Evolutionary conservation across 2,888 invertebrate genomes (phyloP).

Genomic region (Cetonia aurata): DNA sequence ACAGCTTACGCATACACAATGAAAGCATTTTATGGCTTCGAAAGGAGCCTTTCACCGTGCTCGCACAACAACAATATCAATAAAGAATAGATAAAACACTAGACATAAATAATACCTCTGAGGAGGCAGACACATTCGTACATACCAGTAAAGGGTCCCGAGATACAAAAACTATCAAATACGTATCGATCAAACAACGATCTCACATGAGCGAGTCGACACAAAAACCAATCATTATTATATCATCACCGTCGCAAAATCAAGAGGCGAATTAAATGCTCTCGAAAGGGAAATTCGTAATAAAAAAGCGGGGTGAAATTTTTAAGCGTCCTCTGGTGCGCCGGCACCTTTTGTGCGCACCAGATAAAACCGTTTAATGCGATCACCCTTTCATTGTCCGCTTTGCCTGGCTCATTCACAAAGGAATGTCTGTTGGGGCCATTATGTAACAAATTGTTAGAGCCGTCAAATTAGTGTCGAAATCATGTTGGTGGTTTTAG

Average conservation of each 20-base stretch:
- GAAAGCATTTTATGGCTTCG: neutral
- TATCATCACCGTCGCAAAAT: constrained; percentile 50
- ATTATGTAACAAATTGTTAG: constrained; percentile 65
- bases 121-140: constrained; percentile 15
- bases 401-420: constrained; percentile 51
- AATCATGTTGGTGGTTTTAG: constrained; percentile 51
- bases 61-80: constrained; percentile 20
- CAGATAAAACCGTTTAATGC: constrained; percentile 58
- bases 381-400: constrained; percentile 62
- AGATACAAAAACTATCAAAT: constrained; percentile 26
- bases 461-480: constrained; percentile 60
- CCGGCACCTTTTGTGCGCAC: constrained; percentile 60
- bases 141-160: neutral
- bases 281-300: constrained; percentile 12
- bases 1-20: constrained; percentile 3
- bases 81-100: constrained; percentile 20
- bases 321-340: constrained; percentile 59
- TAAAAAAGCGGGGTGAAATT: constrained; percentile 32
- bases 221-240: constrained; percentile 57
- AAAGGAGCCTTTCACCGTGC: constrained; percentile 4
- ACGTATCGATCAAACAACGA: constrained; percentile 51
- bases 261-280: constrained; percentile 38
- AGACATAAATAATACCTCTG: constrained; percentile 20
- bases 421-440: constrained; percentile 62
- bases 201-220: constrained; percentile 51